Conservation (phyloP, 2,797 vertebrate genomes). For the Pangasius larnaudii region DNA sequence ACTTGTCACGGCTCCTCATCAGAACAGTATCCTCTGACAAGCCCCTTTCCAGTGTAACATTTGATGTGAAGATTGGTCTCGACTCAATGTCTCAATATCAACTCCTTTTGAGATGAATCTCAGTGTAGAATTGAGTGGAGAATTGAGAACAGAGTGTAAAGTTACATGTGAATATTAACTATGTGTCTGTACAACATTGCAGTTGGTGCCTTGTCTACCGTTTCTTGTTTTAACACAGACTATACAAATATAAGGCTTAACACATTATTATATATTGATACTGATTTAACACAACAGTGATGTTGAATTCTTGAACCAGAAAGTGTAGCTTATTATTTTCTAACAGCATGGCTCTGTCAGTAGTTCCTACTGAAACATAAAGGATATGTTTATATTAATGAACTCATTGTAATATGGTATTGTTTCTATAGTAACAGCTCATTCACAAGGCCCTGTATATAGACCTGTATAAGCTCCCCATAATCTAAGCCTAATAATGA, state of each 20-base stretch:
- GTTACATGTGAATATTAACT: background rate
- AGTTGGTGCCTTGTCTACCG: background rate
- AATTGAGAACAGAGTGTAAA: background rate
- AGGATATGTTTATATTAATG: background rate
- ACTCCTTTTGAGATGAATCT: slow-evolving; percentile 1
- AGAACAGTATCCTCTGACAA: slow-evolving; percentile 49
- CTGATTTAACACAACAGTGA: background rate
- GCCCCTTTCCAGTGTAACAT: slow-evolving; percentile 23
- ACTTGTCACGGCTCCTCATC: slow-evolving; percentile 46
- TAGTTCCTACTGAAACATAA: background rate
- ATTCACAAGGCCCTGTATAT: background rate
- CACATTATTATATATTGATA: background rate
- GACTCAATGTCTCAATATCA: slow-evolving; percentile 26
- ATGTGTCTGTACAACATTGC: background rate
- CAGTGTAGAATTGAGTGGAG: background rate
- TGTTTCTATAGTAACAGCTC: background rate
- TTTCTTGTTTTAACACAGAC: background rate
- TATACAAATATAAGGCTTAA: background rate
- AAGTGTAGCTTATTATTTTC: background rate
- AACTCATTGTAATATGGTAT: background rate
- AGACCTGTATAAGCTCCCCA: background rate
- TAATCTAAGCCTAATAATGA: background rate
- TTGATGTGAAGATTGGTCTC: slow-evolving; percentile 35
- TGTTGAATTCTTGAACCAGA: background rate
- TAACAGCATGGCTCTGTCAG: background rate